phyloP scores from a whole-genome alignment of 2,888 invertebrate genomes.

The Idaea dimidiata region DNA sequence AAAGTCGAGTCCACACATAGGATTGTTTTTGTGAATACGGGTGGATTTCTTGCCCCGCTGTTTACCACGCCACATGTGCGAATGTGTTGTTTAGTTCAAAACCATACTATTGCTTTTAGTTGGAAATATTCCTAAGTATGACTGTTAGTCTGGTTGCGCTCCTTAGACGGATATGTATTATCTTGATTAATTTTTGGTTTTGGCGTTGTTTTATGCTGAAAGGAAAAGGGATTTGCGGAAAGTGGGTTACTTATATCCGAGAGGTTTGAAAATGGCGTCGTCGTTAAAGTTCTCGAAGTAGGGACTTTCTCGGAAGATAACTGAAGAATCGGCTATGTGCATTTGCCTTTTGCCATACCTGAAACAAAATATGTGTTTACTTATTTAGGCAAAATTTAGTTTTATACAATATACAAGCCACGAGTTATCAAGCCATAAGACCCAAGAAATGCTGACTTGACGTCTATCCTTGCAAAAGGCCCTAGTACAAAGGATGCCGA shows the following conservation, averaged over 20 bases:
- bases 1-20: no score
- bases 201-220: conserved; percentile 9
- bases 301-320: conserved; percentile 67
- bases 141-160: not conserved
- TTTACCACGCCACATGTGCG: no score
- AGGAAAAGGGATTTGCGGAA: conserved; percentile 25
- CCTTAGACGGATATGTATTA: not conserved
- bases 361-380: conserved; percentile 24
- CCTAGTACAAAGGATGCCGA: no score
- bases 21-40: no score
- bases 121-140: no score
- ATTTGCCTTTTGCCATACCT: conserved; percentile 74
- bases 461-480: no score
- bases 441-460: no score
- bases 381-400: conserved; percentile 24
- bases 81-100: no score
- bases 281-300: conserved; percentile 60
- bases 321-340: conserved; percentile 72
- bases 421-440: no score
- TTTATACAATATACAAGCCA: no score
- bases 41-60: no score
- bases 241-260: conserved; percentile 55
- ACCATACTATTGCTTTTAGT: no score
- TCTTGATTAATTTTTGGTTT: not conserved
- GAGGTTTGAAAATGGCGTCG: conserved; percentile 56